Conservation (phyloP, 2,888 invertebrate species). For the Campoplex capitator region DNA sequence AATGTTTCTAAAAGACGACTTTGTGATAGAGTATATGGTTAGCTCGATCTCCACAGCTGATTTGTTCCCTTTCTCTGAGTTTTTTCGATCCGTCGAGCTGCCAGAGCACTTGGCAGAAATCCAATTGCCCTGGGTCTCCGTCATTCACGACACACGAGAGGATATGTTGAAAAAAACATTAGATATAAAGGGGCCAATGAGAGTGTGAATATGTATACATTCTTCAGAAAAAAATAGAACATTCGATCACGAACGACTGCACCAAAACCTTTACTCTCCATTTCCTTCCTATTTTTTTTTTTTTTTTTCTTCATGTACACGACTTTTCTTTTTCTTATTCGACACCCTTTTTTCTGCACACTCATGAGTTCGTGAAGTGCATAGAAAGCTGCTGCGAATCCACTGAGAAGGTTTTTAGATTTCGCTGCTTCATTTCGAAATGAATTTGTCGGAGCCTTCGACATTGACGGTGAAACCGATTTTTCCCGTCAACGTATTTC, state of each 20-base stretch:
- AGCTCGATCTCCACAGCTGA: slow-evolving; percentile 48
- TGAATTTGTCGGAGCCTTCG: too few species aligned
- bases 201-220: neutral
- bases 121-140: slow-evolving; percentile 60
- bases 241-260: slow-evolving; percentile 53
- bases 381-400: too few species aligned
- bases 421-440: too few species aligned
- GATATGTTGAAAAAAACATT: slow-evolving; percentile 13
- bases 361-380: too few species aligned
- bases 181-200: neutral
- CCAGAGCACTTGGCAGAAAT: slow-evolving; percentile 61
- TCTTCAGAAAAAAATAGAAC: neutral
- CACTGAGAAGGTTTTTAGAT: too few species aligned
- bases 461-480: too few species aligned
- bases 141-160: slow-evolving; percentile 30
- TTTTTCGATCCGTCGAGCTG: slow-evolving; percentile 64
- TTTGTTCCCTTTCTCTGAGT: slow-evolving; percentile 19
- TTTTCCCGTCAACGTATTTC: too few species aligned
- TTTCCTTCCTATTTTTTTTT: neutral
- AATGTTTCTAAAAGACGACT: slow-evolving; percentile 17
- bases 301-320: slow-evolving; percentile 9
- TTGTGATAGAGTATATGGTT: slow-evolving; percentile 5
- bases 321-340: slow-evolving; percentile 23
- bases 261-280: slow-evolving; percentile 33
- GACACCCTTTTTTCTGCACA: slow-evolving; percentile 5